Base-by-base conservation (phyloP, 2,113 vertebrate species). In the Ammodytes marinus region DNA sequence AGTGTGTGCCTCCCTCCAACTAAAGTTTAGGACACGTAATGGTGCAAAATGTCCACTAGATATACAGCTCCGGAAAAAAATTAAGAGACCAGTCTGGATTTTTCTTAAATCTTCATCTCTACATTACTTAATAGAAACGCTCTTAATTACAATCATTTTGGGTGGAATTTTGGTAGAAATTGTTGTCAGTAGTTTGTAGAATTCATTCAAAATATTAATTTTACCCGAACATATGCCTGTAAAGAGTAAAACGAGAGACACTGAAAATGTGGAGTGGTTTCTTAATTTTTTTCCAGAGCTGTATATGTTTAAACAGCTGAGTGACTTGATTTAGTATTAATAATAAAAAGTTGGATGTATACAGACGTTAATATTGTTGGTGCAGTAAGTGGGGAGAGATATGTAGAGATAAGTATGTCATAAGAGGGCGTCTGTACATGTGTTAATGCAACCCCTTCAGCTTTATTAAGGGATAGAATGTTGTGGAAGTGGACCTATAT, bases 401-500 rank as follows among this genome's bases (percentile, higher is more conserved):
- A 54, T 40, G 39, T 46, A 5, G 37, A 15, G 60, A 77, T 47
- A 14, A 60, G 61, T 61, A 19, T 47, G 69, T 70, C 37, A 10
- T 10, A 45, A 50, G 74, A 77, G 64, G 58, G 68, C 10, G 65
- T 60, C 55, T 85, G 75, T 53, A 79, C 39, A 10, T 46, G 53
- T 65, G 63, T 69, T 52, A 8, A 80, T 71, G 63, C 47, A 17
- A 19, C 60, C 74, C 58, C 67, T 46, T 64, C 74, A 89, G 89
- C 84, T 88, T 87, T 84, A 89, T 75, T 68, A 72, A 71, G 82
- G 68, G 81, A 76, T 13, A 65, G 82, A 81, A 63, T 69, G 77
- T 86, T 75, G 85, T 82, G 19, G 37, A 82, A 89, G 78, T 88
- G 90, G 89, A 92, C 88, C 91, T 93, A 90, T 84, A 63, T 49